phyloP scores from a whole-genome alignment of 1,140 invertebrate species.

The Chrysomallon squamiferum region DNA sequence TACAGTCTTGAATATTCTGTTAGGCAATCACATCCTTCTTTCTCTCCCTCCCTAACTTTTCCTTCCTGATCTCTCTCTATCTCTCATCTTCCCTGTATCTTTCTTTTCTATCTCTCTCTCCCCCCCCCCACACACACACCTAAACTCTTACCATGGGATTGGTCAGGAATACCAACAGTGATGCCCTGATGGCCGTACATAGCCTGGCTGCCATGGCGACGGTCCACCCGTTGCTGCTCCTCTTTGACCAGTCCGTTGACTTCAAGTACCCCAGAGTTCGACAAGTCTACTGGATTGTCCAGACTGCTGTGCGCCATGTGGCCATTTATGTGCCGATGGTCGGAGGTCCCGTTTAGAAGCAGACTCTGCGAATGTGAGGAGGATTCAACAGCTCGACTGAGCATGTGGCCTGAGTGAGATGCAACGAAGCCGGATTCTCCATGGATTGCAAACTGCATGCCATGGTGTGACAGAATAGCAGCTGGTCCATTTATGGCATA shows the following conservation, averaged over 20 bases:
- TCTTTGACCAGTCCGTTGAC: constrained; percentile 31
- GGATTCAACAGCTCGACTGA: neutral
- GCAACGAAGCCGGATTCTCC: constrained; percentile 21
- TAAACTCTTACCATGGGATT: constrained; percentile 44
- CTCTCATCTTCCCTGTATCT: no score
- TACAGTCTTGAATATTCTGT: no score
- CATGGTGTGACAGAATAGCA: constrained; percentile 24
- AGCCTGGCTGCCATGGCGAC: constrained; percentile 13
- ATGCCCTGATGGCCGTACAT: constrained; percentile 3
- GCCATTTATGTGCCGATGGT: constrained; percentile 27
- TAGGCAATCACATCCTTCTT: no score
- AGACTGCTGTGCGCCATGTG: constrained; percentile 38
- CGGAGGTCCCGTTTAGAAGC: neutral
- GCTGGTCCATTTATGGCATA: constrained; percentile 19
- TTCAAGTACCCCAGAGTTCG: constrained; percentile 35
- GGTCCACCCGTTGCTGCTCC: constrained; percentile 15
- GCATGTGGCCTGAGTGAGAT: constrained; percentile 12
- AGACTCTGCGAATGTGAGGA: neutral
- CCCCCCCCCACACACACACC: no score
- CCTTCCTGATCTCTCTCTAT: no score
- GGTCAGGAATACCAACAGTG: constrained; percentile 43
- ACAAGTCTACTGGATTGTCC: constrained; percentile 50
- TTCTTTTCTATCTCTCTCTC: no score
- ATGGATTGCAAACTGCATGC: constrained; percentile 25
- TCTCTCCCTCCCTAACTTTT: no score